These are phyloP conservation scores for Malurus elegans DNA, from an alignment of 2,113 vertebrate genomes.

Conservation along the genomic window DNA sequence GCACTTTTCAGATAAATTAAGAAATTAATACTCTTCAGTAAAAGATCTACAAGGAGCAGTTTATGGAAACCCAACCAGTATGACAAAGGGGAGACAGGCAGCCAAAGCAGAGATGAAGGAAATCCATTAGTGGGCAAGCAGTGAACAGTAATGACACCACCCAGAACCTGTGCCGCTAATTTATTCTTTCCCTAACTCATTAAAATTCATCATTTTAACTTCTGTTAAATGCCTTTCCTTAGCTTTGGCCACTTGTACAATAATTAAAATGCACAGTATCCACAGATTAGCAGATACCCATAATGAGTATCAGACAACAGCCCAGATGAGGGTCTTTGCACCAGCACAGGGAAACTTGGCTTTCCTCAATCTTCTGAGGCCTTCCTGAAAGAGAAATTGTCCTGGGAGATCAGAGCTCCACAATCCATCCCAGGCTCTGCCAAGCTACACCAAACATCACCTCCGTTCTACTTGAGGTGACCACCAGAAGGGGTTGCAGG, in stretches of 20 bases:
- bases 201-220: neutral
- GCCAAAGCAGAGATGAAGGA: neutral
- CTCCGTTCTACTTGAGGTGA: neutral
- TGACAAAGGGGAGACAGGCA: neutral
- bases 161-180: neutral
- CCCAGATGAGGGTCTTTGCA: neutral
- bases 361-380: neutral
- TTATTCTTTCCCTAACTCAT: neutral
- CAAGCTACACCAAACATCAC: neutral
- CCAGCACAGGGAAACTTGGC: neutral
- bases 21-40: neutral
- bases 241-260: neutral
- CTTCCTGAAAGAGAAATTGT: neutral
- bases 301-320: neutral
- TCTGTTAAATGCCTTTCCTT: neutral
- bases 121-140: neutral
- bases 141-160: neutral
- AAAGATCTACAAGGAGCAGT: neutral
- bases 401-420: neutral
- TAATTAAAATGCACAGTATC: neutral
- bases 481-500: neutral
- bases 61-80: neutral
- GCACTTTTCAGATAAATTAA: neutral
- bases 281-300: neutral
- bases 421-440: neutral